phyloP scores from a whole-genome alignment of 2,113 vertebrate species.

The Otis tarda region DNA sequence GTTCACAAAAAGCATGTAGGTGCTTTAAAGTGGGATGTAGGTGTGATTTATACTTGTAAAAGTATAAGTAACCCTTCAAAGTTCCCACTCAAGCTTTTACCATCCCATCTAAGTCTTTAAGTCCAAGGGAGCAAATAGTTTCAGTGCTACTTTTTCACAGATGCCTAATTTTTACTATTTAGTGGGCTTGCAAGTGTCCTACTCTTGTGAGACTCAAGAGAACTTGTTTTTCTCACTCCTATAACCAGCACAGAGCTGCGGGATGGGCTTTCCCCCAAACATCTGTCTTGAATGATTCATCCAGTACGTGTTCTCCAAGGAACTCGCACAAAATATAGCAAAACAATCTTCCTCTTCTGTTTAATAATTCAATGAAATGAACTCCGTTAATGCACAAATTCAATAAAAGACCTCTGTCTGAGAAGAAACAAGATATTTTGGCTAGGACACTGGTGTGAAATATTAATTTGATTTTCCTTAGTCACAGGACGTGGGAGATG shows the following conservation, averaged over 20 bases:
- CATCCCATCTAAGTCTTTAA: not conserved
- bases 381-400: not conserved
- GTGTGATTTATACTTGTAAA: not conserved
- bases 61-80: not conserved
- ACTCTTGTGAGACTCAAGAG: not conserved
- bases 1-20: not conserved
- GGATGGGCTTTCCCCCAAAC: not conserved
- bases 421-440: not conserved
- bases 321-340: not conserved
- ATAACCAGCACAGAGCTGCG: not conserved
- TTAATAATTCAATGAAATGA: not conserved
- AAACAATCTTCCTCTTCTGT: not conserved
- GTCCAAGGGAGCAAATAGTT: not conserved
- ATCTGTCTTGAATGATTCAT: not conserved
- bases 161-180: not conserved
- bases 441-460: not conserved
- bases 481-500: not conserved
- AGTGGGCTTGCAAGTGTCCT: not conserved
- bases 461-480: not conserved
- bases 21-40: not conserved
- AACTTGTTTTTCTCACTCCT: not conserved
- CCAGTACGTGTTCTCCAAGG: not conserved
- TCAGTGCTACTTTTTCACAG: not conserved
- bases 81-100: not conserved
- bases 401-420: not conserved